Percentiles rank a stretch among this genome's conserved stretches.
These are phyloP conservation scores for Trachelus stipa DNA, from an alignment of 2,888 invertebrate genomes.

Conservation along the genomic window DNA sequence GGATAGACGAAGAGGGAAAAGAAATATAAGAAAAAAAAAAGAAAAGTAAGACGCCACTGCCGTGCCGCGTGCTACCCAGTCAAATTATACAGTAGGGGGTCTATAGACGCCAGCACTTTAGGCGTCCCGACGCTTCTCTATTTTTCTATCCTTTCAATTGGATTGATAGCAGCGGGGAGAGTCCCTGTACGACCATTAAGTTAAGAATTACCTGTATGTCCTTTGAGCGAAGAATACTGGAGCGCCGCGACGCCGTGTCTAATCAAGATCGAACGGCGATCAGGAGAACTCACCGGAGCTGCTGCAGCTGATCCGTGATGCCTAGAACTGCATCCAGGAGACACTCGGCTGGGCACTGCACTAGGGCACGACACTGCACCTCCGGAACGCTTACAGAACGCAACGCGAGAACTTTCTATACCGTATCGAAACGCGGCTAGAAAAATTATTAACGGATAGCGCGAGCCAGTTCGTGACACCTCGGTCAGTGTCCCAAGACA, in stretches of 20 bases:
- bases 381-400: too few species aligned
- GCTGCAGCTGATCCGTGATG: too few species aligned
- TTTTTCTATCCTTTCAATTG: slow-evolving; percentile 13
- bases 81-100: not conserved
- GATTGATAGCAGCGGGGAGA: slow-evolving; percentile 33
- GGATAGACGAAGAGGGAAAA: not conserved
- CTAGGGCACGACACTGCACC: too few species aligned
- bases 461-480: too few species aligned
- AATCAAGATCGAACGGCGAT: slow-evolving; percentile 33
- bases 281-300: not conserved
- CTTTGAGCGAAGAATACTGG: slow-evolving; percentile 33
- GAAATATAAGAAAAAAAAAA: not conserved
- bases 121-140: not conserved
- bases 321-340: too few species aligned
- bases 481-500: too few species aligned
- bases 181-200: slow-evolving; percentile 19
- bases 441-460: too few species aligned
- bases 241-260: slow-evolving; percentile 13
- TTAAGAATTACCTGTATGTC: slow-evolving; percentile 38
- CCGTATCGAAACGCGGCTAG: too few species aligned
- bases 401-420: too few species aligned
- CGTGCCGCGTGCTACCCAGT: not conserved
- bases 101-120: not conserved
- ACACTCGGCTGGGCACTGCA: too few species aligned
- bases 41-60: not conserved